phyloP scores from a whole-genome alignment of 2,888 invertebrate species.

The Eupsilia transversa region DNA sequence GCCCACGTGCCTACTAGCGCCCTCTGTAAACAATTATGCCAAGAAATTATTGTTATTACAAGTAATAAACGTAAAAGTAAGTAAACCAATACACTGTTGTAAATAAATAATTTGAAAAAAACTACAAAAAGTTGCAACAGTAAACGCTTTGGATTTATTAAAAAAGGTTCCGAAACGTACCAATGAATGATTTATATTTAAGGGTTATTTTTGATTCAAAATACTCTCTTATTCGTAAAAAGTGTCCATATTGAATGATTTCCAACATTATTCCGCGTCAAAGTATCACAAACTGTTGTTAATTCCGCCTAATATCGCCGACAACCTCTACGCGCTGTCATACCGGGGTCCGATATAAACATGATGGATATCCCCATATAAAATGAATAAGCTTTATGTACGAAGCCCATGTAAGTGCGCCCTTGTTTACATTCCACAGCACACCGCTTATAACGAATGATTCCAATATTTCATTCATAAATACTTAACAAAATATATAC shows the following conservation, averaged over 20 bases:
- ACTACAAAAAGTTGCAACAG: not conserved
- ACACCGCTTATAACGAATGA: slow-evolving; percentile 56
- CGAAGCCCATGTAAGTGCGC: slow-evolving; percentile 67
- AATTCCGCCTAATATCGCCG: slow-evolving; percentile 88
- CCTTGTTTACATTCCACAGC: slow-evolving; percentile 64
- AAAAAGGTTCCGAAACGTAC: slow-evolving; percentile 11
- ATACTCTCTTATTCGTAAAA: slow-evolving; percentile 60
- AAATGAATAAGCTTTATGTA: slow-evolving; percentile 78
- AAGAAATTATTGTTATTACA: slow-evolving; percentile 54
- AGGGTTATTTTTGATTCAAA: slow-evolving; percentile 16
- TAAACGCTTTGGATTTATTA: not conserved
- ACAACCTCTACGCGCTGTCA: slow-evolving; percentile 87
- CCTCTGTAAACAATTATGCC: slow-evolving; percentile 75
- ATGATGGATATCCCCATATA: slow-evolving; percentile 88
- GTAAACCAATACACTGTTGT: not conserved
- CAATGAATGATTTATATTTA: slow-evolving; percentile 4
- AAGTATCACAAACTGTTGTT: slow-evolving; percentile 88
- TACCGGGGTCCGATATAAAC: slow-evolving; percentile 84
- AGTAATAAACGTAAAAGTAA: no score
- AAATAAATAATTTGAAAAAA: not conserved
- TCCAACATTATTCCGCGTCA: slow-evolving; percentile 83
- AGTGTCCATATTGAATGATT: slow-evolving; percentile 76
- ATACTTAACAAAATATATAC: slow-evolving; percentile 42
- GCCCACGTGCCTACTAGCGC: slow-evolving; percentile 29
- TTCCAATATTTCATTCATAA: slow-evolving; percentile 59